phyloP scores from a whole-genome alignment of 64 coral and sea anemone genomes.

The Pachyseris speciosa region DNA sequence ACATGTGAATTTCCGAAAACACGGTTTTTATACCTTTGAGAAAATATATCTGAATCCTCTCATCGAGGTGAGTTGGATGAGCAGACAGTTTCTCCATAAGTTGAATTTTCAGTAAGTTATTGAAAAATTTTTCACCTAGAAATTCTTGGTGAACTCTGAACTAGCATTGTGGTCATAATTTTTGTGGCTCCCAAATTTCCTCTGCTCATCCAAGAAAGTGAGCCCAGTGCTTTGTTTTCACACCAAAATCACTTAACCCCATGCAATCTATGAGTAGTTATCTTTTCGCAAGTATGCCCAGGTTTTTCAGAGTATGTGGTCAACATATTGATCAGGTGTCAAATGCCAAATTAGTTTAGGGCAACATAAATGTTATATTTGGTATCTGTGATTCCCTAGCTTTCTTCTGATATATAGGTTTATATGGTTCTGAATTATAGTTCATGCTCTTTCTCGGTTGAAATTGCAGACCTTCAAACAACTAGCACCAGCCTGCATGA shows the following conservation, averaged over 20 bases:
- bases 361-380: not conserved
- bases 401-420: not conserved
- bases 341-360: not conserved
- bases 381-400: not conserved
- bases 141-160: too few species aligned
- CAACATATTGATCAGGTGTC: conserved; percentile 21
- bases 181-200: too few species aligned
- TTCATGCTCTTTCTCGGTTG: conserved; percentile 1
- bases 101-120: too few species aligned
- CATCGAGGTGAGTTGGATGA: not conserved
- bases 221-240: too few species aligned
- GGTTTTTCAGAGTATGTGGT: conserved; percentile 42
- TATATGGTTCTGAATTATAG: conserved; percentile 2
- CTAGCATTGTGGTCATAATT: too few species aligned
- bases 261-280: not conserved
- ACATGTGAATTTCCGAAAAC: conserved; percentile 27
- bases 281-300: conserved; percentile 22
- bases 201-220: too few species aligned
- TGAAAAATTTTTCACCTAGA: too few species aligned
- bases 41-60: conserved; percentile 62
- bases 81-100: too few species aligned
- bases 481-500: not conserved
- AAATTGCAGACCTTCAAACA: not conserved
- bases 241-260: not conserved
- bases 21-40: conserved; percentile 41